Percentiles rank a stretch among this genome's conserved stretches.
Evolutionary conservation across 2,888 invertebrate species (phyloP).

Genomic region (Agrypnus murinus): DNA sequence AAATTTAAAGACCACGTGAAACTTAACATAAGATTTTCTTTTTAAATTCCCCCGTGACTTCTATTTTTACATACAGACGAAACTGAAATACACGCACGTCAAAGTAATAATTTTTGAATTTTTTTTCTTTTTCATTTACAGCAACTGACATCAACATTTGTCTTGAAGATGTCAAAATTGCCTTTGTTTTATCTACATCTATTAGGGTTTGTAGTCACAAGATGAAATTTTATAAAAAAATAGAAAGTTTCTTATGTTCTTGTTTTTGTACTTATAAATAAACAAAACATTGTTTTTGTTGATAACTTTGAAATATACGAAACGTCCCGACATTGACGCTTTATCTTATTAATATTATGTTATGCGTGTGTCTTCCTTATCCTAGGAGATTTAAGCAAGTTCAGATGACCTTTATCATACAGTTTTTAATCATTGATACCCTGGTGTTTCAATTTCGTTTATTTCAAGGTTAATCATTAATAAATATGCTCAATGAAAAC

Average conservation of each 20-base stretch:
- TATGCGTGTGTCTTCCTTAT: not conserved
- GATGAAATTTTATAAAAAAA: too few relatives aligned
- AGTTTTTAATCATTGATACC: not conserved
- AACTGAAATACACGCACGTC: slow-evolving; percentile 27
- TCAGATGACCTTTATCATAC: not conserved
- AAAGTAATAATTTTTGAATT: slow-evolving; percentile 26
- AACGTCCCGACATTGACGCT: slow-evolving; percentile 2
- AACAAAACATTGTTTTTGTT: too few relatives aligned
- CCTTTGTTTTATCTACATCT: too few relatives aligned
- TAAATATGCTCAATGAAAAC: too few relatives aligned
- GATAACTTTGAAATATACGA: too few relatives aligned
- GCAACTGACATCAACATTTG: not conserved
- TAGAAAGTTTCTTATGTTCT: too few relatives aligned
- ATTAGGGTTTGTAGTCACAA: too few relatives aligned
- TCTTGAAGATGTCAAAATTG: not conserved
- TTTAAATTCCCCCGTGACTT: slow-evolving; percentile 40
- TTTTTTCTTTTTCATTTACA: not conserved
- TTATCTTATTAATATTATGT: not conserved
- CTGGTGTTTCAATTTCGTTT: not conserved
- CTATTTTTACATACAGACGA: slow-evolving; percentile 28
- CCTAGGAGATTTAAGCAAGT: not conserved
- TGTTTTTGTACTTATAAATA: too few relatives aligned
- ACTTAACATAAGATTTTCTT: slow-evolving; percentile 37
- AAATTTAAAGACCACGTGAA: slow-evolving; percentile 40
- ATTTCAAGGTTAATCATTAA: too few relatives aligned